Evolutionary conservation across 2,797 vertebrate genomes (phyloP).

Genomic region (Enteromius trimaculatus): DNA sequence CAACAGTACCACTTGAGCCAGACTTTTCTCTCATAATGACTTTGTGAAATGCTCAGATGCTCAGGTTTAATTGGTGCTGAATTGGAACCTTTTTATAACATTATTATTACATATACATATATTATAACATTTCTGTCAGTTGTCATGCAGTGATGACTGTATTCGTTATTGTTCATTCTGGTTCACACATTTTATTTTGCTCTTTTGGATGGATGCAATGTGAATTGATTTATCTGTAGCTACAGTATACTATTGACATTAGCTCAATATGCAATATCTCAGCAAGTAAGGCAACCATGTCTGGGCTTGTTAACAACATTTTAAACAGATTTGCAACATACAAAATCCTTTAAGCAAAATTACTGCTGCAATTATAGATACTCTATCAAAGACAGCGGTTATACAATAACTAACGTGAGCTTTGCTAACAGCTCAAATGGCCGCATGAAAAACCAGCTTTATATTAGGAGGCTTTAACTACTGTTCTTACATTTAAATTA

Average conservation of each 20-base stretch:
- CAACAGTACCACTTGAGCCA: neutral
- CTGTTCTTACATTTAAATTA: neutral
- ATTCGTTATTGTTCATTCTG: neutral
- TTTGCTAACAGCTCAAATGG: neutral
- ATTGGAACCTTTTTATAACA: neutral
- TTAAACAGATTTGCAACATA: neutral
- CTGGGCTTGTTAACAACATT: neutral
- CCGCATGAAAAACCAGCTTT: neutral
- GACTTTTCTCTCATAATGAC: neutral
- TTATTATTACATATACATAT: neutral
- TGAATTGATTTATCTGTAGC: neutral
- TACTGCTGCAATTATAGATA: neutral
- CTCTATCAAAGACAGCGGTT: neutral
- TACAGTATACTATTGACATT: neutral
- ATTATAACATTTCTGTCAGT: neutral
- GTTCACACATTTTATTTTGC: neutral
- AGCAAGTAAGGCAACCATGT: neutral
- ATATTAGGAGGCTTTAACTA: neutral
- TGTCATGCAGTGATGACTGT: neutral
- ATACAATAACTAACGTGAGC: neutral
- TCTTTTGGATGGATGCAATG: neutral
- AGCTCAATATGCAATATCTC: neutral
- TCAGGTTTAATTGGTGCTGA: neutral
- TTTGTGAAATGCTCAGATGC: neutral
- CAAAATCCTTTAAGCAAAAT: neutral